These are phyloP conservation scores for Drepanosiphum platanoidis DNA, from an alignment of 2,888 invertebrate genomes.

Conservation along the genomic window DNA sequence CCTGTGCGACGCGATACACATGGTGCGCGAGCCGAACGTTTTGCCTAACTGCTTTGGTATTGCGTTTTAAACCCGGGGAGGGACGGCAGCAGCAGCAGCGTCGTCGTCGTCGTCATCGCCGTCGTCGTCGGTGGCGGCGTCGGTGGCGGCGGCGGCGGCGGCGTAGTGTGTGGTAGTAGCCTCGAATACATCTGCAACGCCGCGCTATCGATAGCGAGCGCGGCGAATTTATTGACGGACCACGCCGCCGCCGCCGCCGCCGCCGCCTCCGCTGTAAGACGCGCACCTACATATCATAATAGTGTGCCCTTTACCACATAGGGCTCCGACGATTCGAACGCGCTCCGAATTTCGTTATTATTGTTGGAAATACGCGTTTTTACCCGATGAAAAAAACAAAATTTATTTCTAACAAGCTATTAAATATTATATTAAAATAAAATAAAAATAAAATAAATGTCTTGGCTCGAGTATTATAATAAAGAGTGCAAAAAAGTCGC, in stretches of 20 bases:
- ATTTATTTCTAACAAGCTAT: too few species aligned
- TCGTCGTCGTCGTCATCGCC: neutral
- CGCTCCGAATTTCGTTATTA: too few species aligned
- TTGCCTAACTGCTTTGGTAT: conserved; percentile 52
- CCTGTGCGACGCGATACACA: conserved; percentile 14
- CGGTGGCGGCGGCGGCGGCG: neutral
- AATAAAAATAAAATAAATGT: too few species aligned
- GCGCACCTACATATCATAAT: neutral
- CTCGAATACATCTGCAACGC: conserved; percentile 1
- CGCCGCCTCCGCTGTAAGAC: neutral
- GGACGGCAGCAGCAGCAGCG: neutral
- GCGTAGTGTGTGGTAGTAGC: neutral
- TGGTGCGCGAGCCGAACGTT: conserved; percentile 50
- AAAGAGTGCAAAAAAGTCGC: too few species aligned
- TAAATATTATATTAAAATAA: too few species aligned
- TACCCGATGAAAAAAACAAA: too few species aligned
- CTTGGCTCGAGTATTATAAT: too few species aligned
- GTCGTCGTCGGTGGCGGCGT: neutral
- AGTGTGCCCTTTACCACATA: too few species aligned
- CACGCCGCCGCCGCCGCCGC: neutral
- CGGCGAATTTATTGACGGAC: neutral
- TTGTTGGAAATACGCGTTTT: too few species aligned
- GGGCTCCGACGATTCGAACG: too few species aligned
- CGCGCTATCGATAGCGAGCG: conserved; percentile 16
- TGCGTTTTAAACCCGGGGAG: conserved; percentile 29